phyloP scores from a whole-genome alignment of 2,113 vertebrate genomes.

The Datnioides undecimradiatus region DNA sequence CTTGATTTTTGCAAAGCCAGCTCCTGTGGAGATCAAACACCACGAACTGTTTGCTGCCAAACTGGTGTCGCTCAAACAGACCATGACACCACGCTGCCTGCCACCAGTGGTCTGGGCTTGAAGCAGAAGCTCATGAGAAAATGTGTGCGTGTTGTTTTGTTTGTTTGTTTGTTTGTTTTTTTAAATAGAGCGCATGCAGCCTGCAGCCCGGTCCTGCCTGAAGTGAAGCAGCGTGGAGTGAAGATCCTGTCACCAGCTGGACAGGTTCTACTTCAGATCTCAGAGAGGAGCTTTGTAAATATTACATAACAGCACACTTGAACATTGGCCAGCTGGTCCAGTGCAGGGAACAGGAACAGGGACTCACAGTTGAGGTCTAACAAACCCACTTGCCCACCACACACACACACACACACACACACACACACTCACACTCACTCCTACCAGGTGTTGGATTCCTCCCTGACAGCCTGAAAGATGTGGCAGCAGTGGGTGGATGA shows the following conservation, averaged over 20 bases:
- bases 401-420: background rate
- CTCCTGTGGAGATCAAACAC: background rate
- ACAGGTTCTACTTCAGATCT: conserved; percentile 35
- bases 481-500: background rate
- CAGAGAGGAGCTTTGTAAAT: conserved; percentile 41
- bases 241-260: conserved; percentile 28
- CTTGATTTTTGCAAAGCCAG: background rate
- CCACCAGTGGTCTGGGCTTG: background rate
- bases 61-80: background rate
- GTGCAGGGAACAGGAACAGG: conserved; percentile 25
- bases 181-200: background rate
- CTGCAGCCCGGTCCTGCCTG: background rate
- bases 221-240: background rate
- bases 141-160: too few relatives aligned
- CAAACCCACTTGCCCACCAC: background rate
- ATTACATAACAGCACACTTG: conserved; percentile 63
- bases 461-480: background rate
- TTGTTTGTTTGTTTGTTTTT: too few relatives aligned
- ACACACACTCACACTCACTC: too few relatives aligned
- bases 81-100: background rate
- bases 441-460: background rate
- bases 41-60: background rate
- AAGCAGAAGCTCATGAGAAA: background rate
- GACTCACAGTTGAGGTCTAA: conserved; percentile 34
- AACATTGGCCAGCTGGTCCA: conserved; percentile 45